Conservation (phyloP, 2,797 vertebrate species). For the Pampus argenteus region DNA sequence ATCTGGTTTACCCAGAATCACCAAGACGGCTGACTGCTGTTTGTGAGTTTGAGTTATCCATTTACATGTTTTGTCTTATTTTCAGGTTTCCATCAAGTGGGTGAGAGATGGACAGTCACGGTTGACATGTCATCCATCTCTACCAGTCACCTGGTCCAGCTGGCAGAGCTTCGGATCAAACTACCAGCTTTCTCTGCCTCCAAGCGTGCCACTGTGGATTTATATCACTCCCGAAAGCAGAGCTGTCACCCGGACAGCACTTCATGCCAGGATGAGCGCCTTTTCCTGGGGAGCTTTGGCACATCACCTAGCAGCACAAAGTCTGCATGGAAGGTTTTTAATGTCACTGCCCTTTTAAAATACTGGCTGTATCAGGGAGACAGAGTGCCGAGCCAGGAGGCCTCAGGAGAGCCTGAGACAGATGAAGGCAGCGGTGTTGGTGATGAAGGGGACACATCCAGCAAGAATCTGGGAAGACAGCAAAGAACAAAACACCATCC, state of each 20-base stretch:
- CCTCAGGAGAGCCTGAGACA: constrained; percentile 41
- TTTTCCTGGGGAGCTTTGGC: constrained; percentile 85
- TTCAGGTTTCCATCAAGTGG: constrained; percentile 84
- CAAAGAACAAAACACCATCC: constrained; percentile 61
- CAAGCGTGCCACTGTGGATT: constrained; percentile 77
- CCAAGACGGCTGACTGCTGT: constrained; percentile 19
- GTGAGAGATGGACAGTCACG: constrained; percentile 84
- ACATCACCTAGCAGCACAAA: constrained; percentile 56
- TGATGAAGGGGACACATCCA: constrained; percentile 7
- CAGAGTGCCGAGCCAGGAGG: neutral
- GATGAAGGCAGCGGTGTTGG: constrained; percentile 45
- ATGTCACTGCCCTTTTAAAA: constrained; percentile 85
- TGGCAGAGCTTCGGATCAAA: constrained; percentile 86
- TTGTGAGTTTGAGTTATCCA: constrained; percentile 23
- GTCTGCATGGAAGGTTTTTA: constrained; percentile 87
- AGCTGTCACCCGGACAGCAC: constrained; percentile 42
- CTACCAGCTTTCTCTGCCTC: constrained; percentile 74
- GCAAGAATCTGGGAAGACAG: constrained; percentile 19
- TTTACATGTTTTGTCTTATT: constrained; percentile 24
- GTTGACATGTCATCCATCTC: constrained; percentile 92
- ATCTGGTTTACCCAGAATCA: constrained; percentile 55
- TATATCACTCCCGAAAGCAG: constrained; percentile 84
- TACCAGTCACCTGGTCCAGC: constrained; percentile 81
- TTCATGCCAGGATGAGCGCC: constrained; percentile 70
- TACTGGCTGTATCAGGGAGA: constrained; percentile 82